Evolutionary conservation across 2,113 vertebrate species (phyloP), one percentile per base, ranked within the genome.

Genomic region (Cygnus buccinator): DNA sequence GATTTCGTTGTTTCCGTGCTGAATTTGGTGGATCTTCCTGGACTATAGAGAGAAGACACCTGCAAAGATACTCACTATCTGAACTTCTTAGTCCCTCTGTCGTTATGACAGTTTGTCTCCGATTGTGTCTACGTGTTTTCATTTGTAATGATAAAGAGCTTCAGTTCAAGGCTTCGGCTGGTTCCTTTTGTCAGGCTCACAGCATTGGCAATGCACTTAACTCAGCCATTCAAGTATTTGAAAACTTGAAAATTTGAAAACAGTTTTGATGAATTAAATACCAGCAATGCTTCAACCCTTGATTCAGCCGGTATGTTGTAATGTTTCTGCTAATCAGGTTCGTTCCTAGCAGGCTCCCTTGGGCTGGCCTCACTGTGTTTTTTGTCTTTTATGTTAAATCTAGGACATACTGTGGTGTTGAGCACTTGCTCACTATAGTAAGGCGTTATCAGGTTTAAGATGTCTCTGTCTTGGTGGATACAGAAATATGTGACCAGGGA

Each of bases 241-340:
- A 89, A 79, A 93, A 75, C 74, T 35, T 35, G 35, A 35, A 35
- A 35, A 75, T 75, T 82, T 68, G 54, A 89, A 79, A 93, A 75
- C 74, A 84, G 62, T 91, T 95, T 76, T 95, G 31, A 55, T 84
- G 87, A 94, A 75, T 70, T 62, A 87, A 96, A 52, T 66, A 93
- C 61, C 11, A 79, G 80, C 39, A 75, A 39, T 68, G 70, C 61
- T 94, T 94, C 87, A 87, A 68, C 43, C 70, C 57, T 79, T 4
- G 15, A 44, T 87, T 73, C 76, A 54, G 39, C 67, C 0, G 0
- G 54, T 82, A 7, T 44, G 57, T 79, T 84, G 44, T 61, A 68
- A 89, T 44, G 55, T 82, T 93, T 84, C 77, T 93, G 73, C 66
- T 91, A 72, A 93, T 84, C 91, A 76, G 70, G 18, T 62, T 91